Conservation (phyloP, 2,797 vertebrate genomes). For the Numenius phaeopus region DNA sequence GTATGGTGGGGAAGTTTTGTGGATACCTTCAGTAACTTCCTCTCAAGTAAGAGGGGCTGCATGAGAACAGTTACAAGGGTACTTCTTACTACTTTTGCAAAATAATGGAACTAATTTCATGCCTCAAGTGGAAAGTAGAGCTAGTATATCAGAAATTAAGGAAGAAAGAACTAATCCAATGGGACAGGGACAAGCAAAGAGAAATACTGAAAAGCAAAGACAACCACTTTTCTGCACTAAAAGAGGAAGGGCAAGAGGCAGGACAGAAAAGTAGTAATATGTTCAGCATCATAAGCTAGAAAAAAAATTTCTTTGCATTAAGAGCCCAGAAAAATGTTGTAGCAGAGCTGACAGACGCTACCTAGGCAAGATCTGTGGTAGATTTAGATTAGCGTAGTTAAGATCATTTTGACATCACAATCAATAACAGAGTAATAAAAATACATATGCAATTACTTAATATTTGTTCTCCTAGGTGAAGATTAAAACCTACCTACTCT, state of each 20-base stretch:
- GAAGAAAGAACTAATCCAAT: background rate
- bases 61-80: background rate
- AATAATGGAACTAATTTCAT: background rate
- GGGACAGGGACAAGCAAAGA: background rate
- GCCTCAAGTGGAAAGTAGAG: background rate
- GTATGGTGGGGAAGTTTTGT: background rate
- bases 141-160: background rate
- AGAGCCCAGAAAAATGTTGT: background rate
- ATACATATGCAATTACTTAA: background rate
- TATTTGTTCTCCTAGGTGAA: background rate
- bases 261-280: background rate
- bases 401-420: background rate
- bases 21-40: background rate
- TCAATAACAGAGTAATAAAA: background rate
- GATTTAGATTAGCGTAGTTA: background rate
- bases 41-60: background rate
- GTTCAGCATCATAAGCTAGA: background rate
- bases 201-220: background rate
- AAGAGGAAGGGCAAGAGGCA: background rate
- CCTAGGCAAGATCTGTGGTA: background rate
- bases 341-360: background rate
- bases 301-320: background rate
- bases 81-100: background rate
- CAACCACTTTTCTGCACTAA: background rate
- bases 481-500: background rate